Evolutionary conservation across 2,113 vertebrate species (phyloP).

Genomic region (Siniperca chuatsi): DNA sequence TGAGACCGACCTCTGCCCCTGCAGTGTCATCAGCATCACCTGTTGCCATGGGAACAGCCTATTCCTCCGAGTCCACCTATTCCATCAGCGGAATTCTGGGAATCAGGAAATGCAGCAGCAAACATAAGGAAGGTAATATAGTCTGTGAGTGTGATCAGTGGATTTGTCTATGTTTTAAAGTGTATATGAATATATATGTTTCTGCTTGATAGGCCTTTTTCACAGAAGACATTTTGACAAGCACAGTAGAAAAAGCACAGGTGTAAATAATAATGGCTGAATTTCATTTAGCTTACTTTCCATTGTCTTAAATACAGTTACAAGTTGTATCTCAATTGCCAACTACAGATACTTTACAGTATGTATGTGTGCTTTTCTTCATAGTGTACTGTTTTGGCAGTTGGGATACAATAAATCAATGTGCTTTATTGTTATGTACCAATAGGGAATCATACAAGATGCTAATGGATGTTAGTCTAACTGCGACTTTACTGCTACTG

Average conservation of each 20-base stretch:
- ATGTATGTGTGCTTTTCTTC: no score
- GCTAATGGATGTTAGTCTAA: background rate
- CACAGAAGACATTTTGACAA: background rate
- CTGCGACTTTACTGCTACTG: background rate
- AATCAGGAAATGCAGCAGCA: slow-evolving; percentile 62
- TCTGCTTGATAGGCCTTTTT: background rate
- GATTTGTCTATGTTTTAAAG: background rate
- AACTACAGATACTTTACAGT: background rate
- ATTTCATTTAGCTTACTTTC: background rate
- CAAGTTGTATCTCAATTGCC: background rate
- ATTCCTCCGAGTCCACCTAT: slow-evolving; percentile 74
- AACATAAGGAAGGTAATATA: slow-evolving; percentile 47
- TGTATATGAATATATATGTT: background rate
- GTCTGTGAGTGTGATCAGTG: background rate
- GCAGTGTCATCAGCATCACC: slow-evolving; percentile 39
- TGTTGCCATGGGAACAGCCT: slow-evolving; percentile 22
- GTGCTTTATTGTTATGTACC: background rate
- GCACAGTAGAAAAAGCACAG: background rate
- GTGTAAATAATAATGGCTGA: background rate
- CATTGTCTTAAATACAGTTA: background rate
- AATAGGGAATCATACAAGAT: background rate
- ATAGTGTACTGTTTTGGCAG: background rate
- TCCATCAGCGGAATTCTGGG: slow-evolving; percentile 86
- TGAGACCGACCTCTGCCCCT: slow-evolving; percentile 26
- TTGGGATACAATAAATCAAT: background rate